phyloP scores from a whole-genome alignment of 2,113 vertebrate genomes.

The Epinephelus cyanopodus region DNA sequence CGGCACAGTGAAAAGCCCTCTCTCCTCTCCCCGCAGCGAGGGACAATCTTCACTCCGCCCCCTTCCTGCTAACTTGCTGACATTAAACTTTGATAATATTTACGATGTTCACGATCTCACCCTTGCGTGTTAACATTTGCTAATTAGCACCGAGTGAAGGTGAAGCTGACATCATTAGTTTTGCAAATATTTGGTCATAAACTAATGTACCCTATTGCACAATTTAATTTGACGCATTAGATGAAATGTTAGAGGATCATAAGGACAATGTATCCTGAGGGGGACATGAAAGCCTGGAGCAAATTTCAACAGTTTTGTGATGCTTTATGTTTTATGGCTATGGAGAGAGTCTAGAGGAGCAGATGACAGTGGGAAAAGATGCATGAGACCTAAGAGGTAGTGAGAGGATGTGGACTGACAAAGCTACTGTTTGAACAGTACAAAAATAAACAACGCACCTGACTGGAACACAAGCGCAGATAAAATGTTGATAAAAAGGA shows the following conservation, averaged over 20 bases:
- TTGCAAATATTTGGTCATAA: not conserved
- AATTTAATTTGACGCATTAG: not conserved
- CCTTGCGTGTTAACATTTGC: not conserved
- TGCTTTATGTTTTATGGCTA: not conserved
- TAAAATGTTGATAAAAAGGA: conserved; percentile 36
- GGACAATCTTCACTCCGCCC: no score
- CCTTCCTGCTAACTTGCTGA: not conserved
- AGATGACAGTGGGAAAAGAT: not conserved
- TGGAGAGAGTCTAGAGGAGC: not conserved
- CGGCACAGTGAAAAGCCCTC: no score
- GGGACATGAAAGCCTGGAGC: not conserved
- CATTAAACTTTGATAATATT: not conserved
- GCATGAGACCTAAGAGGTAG: not conserved
- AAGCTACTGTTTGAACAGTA: conserved; percentile 44
- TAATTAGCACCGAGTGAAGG: not conserved
- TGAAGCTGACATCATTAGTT: not conserved
- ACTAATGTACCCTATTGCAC: not conserved
- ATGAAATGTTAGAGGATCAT: no score
- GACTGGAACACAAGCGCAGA: conserved; percentile 27
- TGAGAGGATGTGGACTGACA: conserved; percentile 20
- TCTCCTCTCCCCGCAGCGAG: no score
- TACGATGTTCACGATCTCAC: not conserved
- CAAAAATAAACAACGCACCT: conserved; percentile 63
- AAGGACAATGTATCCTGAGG: not conserved
- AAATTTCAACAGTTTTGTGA: not conserved